A percentile compares a stretch with the other conserved stretches of the same genome.
Conservation (phyloP, 2,113 vertebrate species). For the Pelecanus crispus region DNA sequence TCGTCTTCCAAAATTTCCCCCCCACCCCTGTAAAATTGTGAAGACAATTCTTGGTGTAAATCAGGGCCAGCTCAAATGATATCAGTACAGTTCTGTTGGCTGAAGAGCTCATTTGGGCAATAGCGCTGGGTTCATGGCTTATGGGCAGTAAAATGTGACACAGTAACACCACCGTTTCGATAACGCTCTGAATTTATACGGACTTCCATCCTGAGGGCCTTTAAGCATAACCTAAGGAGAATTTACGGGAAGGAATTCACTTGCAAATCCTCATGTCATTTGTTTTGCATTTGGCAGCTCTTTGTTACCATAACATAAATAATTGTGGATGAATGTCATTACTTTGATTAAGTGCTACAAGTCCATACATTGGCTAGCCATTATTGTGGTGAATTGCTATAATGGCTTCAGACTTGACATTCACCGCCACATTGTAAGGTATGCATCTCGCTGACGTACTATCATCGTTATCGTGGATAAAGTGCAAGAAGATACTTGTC, state of each 20-base stretch:
- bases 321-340: constrained; percentile 61
- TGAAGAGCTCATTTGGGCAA: neutral
- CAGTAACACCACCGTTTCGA: neutral
- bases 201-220: constrained; percentile 14
- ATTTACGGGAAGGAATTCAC: constrained; percentile 62
- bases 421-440: constrained; percentile 23
- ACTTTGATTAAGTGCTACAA: constrained; percentile 56
- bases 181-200: neutral
- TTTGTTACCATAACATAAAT: constrained; percentile 65
- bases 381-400: constrained; percentile 65
- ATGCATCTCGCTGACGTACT: constrained; percentile 46
- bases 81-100: neutral
- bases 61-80: neutral
- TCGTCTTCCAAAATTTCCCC: neutral
- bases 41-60: neutral
- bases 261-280: constrained; percentile 63
- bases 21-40: neutral
- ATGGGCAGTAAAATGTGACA: neutral
- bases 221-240: constrained; percentile 14
- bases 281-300: constrained; percentile 70
- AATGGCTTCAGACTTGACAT: constrained; percentile 66
- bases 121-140: neutral
- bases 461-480: constrained; percentile 46
- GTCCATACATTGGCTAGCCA: constrained; percentile 58
- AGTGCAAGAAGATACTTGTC: constrained; percentile 65